Base-by-base conservation (phyloP, 2,888 invertebrate genomes). In the Hydrotaea cyrtoneurina region DNA sequence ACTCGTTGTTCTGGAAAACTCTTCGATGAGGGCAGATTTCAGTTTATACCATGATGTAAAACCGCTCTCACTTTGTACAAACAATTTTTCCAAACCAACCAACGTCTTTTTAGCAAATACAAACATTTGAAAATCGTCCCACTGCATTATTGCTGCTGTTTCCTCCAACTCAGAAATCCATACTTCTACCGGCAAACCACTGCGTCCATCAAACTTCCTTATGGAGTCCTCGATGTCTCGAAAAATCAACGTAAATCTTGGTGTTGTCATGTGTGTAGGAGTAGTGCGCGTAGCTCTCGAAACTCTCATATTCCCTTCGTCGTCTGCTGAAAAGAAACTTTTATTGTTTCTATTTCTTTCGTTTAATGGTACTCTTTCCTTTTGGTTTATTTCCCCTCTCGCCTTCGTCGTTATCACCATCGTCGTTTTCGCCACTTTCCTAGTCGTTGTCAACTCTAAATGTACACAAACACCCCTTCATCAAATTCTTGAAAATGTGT, bases 101-200 rank as follows among this genome's bases (percentile, higher is more conserved):
- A 86, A 55, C 0, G 85, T 71, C 39, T 80, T 86, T 78, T 83
- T 80, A 2, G 81, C 81, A 21, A 77, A 85, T 13, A 85, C 64
- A 43, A 74, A 82, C 19, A 66, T 78, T 19, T 83, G 80, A 11
- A 86, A 80, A 8, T 83, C 83, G 46, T 86, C 43, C 80, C 82
- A 86, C 10, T 75, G n/a, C 83, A 83, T 86, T 8, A 83, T 19
- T 13, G 66, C 13, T 15, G 86, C 82, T 8, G 66, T 39, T 43
- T 83, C 86, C 19, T 76, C 78, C n/a, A 86, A 85, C 23, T 78
- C 80, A 19, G 66, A 53, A 13, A 80, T 21, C 80, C 85, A 82
- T 2, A 39, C 19, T 36, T 82, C 15, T 36, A 80, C 74, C 21
- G 82, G 57, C 19, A 80, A 71, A 55, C n/a, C 64, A 19, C 23